Base-by-base conservation (phyloP, 2,797 vertebrate genomes). In the Poecile montanus region DNA sequence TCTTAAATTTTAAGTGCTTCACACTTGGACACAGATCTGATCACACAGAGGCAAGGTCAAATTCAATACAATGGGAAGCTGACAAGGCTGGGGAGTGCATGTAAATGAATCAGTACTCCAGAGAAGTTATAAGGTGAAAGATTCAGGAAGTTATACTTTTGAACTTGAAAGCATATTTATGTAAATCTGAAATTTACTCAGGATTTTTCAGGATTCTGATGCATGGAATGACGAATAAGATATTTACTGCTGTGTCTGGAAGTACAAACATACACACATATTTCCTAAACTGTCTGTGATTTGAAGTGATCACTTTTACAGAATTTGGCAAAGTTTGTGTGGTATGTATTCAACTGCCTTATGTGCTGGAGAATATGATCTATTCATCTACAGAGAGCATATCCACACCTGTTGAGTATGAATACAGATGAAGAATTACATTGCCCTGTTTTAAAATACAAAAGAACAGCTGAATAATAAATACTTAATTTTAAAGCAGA, bases 401-500 rank as follows among this genome's bases (percentile, higher is more conserved):
- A 68, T 32, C 18, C 9, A 79, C 51, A 76, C 51, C 15, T 66
- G 18, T 67, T 83, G 54, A 74, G 16, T 45, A 34, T 27, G 20
- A 94, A 42, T 80, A 40, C 13, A 61, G 38, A 76, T 65, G 25
- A 86, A 63, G 34, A 76, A 79, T 38, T 54, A 3, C 16, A 48
- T 10, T 62, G 18, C 9, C 16, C 23, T 71, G 19, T 72, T 79
- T 92, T 48, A 38, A 92, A 91, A 72, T 54, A 65, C 3, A 56
- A 86, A 63, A 85, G 20, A 74, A 62, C 14, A 86, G 57, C 50
- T 13, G n/a, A 85, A 22, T n/a, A 93, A 83, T 19, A 91, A 74
- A 74, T 91, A 76, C 42, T 97, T 89, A 36, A 67, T 95, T 94
- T 92, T 80, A 76, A 57, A 92, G 53, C 27, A 81, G 68, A 88